Evolutionary conservation across 2,888 invertebrate genomes (phyloP).

Genomic region (Palloptera scutellata): DNA sequence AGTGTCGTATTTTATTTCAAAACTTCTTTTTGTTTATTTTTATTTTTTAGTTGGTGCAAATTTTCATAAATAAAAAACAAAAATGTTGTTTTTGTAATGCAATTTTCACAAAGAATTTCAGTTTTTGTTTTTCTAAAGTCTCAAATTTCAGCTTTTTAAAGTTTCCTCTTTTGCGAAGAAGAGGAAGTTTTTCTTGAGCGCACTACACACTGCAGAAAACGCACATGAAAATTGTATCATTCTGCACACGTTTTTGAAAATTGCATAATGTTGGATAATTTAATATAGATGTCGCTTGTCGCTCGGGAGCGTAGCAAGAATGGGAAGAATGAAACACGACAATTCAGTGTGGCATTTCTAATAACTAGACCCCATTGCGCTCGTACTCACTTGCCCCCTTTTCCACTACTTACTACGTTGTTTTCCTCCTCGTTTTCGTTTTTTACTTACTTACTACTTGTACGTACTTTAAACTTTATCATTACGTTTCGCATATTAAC

Average conservation of each 20-base stretch:
- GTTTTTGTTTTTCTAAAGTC: too few species aligned
- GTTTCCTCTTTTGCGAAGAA: too few species aligned
- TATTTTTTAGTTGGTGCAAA: too few species aligned
- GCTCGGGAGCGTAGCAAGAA: slow-evolving; percentile 8
- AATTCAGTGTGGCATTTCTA: not conserved
- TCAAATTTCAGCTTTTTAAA: too few species aligned
- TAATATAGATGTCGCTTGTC: slow-evolving; percentile 46
- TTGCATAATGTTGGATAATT: slow-evolving; percentile 53
- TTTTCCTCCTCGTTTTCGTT: not conserved
- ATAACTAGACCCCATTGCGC: not conserved
- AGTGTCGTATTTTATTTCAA: too few species aligned
- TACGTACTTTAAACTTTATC: not conserved
- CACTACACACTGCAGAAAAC: not conserved
- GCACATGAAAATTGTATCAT: slow-evolving; percentile 26
- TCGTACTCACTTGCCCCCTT: not conserved
- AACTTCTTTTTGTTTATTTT: too few species aligned
- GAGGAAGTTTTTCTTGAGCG: too few species aligned
- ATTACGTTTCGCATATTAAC: slow-evolving; percentile 5
- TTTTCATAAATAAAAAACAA: too few species aligned
- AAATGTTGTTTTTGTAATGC: too few species aligned
- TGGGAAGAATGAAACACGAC: not conserved
- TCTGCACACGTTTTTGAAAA: slow-evolving; percentile 50
- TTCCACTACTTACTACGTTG: not conserved
- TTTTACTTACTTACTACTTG: not conserved
- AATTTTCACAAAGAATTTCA: too few species aligned